Conservation (phyloP, 2,113 vertebrate genomes). For the Natator depressus region DNA sequence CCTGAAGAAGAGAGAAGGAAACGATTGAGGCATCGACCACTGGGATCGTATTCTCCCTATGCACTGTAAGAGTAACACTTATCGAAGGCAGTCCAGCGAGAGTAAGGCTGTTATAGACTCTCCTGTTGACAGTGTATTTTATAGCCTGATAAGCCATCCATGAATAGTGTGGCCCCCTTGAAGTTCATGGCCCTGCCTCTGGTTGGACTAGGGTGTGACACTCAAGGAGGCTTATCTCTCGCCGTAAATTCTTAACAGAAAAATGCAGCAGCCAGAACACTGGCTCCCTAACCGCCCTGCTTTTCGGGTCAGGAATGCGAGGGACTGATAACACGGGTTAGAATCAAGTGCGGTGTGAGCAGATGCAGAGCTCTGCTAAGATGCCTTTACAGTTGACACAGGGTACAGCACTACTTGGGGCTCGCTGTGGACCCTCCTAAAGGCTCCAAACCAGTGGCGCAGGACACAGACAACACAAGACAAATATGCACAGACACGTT, state of each 20-base stretch:
- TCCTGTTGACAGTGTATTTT: fast-evolving
- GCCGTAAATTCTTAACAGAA: background rate
- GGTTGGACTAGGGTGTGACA: slow-evolving; percentile 1
- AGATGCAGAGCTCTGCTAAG: fast-evolving
- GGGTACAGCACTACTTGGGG: fast-evolving
- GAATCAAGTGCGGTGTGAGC: fast-evolving
- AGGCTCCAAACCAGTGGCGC: fast-evolving
- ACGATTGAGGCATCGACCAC: background rate
- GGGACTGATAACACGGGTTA: slow-evolving; percentile 7
- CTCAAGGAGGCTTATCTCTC: slow-evolving; percentile 39
- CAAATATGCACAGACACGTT: background rate
- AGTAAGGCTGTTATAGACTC: background rate
- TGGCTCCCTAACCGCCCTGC: background rate
- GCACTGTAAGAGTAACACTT: fast-evolving
- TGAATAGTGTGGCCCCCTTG: background rate
- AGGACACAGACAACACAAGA: background rate
- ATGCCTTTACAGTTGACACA: background rate
- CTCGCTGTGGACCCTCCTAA: fast-evolving
- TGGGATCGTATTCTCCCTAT: background rate
- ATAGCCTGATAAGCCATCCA: background rate
- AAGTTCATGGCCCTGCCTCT: background rate
- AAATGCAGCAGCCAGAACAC: background rate
- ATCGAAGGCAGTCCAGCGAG: fast-evolving
- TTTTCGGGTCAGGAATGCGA: background rate
- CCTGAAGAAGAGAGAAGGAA: slow-evolving; percentile 67